phyloP scores from a whole-genome alignment of 1,140 invertebrate genomes.

The Nasonia longicornis region DNA sequence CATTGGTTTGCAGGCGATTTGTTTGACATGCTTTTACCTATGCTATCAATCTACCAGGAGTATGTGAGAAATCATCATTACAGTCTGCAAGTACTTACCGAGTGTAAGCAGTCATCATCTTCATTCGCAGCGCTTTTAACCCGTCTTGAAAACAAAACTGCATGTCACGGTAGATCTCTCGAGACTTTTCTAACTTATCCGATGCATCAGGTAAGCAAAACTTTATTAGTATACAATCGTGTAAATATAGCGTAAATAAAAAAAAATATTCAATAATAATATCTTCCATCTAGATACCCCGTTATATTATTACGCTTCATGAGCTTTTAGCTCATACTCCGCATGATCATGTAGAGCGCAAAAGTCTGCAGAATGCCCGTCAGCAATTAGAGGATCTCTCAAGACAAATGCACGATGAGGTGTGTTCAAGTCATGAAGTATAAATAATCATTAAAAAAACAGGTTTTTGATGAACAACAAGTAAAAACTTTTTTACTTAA shows the following conservation, averaged over 20 bases:
- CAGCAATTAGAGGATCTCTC: constrained; percentile 92
- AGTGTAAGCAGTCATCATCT: constrained; percentile 88
- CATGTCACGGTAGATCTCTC: constrained; percentile 85
- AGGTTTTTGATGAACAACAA: too few species aligned
- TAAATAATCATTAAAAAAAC: too few species aligned
- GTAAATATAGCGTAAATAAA: background rate
- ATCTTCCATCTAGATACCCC: constrained; percentile 79
- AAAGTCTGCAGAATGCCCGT: constrained; percentile 88
- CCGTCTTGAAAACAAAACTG: constrained; percentile 87
- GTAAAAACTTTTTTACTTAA: background rate
- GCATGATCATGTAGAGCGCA: constrained; percentile 93
- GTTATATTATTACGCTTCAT: constrained; percentile 93
- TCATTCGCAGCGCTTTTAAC: constrained; percentile 86
- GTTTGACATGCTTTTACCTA: constrained; percentile 93
- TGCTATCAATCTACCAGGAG: constrained; percentile 95
- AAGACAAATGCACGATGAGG: constrained; percentile 87
- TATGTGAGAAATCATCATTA: constrained; percentile 95
- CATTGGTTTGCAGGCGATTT: constrained; percentile 78
- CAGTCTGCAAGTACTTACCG: constrained; percentile 92
- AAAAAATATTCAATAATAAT: constrained; percentile 3
- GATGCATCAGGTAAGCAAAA: constrained; percentile 88
- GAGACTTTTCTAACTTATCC: constrained; percentile 94
- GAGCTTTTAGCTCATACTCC: constrained; percentile 93
- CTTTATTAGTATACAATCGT: too few species aligned
- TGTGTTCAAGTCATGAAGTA: constrained; percentile 54